Evolutionary conservation across 2,888 invertebrate genomes (phyloP), one percentile per base, ranked within the genome.

Genomic region (Hirudinaria manillensis): DNA sequence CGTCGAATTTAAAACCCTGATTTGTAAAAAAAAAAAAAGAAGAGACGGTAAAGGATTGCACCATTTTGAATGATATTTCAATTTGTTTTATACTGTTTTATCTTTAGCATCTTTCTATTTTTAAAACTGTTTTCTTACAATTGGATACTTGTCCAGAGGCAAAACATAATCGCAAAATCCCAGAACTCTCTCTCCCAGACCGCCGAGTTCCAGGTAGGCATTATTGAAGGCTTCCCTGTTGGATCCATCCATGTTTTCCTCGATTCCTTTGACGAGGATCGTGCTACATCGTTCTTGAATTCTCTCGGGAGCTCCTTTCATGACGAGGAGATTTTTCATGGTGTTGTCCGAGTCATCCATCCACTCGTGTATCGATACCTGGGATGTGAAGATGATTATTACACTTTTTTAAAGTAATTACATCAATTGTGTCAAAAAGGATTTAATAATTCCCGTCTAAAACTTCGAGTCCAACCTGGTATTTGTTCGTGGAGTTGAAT

Each of bases 151-250:
- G 86, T 94, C 94, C 67, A 91, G 89, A 76, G 96, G 94, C 82
- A 99, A 89, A 85, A 91, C 89, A 79, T 90, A 90, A 87, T 99
- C 98, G 87, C 98, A 98, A 89, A 99, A 78, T 82, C 85, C 88
- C 72, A 93, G 87, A 0, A 94, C 93, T 76, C 93, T 88, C 85
- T 94, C 93, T 36, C 93, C 94, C 84, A 91, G 89, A 79, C 91
- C 91, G 75, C 93, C 93, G 75, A 94, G 85, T 83, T 91, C 91
- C 74, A 90, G 88, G 83, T 93, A 92, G 10, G 96, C 94, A 83
- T 93, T 92, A 87, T 96, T 94, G 89, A 96, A 96, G 0, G 93
- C 92, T 82, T 93, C 93, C 84, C 93, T 93, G 93, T 94, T 90
- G 88, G 83, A 32, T 19, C 72, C 73, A 13, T 38, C 55, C 76